phyloP scores from a whole-genome alignment of 2,888 invertebrate species.

The Drosophila antonietae region DNA sequence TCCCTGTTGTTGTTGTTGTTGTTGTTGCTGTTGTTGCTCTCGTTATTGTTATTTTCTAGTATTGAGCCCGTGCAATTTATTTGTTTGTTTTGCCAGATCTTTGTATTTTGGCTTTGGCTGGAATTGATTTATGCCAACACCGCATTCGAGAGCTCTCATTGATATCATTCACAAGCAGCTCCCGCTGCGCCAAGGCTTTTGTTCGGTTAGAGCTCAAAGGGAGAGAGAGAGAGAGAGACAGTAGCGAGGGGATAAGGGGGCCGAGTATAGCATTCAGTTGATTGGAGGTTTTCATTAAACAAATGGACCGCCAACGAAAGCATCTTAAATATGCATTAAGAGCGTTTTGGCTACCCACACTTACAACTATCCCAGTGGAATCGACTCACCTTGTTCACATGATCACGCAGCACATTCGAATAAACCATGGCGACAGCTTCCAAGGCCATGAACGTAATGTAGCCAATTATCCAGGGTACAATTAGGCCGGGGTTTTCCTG shows the following conservation, averaged over 20 bases:
- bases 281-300: constrained; percentile 57
- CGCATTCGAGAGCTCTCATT: constrained; percentile 46
- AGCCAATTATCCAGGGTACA: constrained; percentile 92
- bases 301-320: constrained; percentile 52
- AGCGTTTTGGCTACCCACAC: constrained; percentile 37
- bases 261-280: neutral
- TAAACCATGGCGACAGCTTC: constrained; percentile 93
- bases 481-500: constrained; percentile 91
- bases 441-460: constrained; percentile 92
- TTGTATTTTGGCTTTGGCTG: constrained; percentile 44
- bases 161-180: constrained; percentile 43
- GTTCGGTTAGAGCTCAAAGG: constrained; percentile 10
- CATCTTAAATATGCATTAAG: constrained; percentile 65
- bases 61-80: constrained; percentile 66
- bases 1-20: constrained; percentile 29
- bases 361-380: constrained; percentile 15
- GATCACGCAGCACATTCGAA: constrained; percentile 92
- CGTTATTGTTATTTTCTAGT: constrained; percentile 45
- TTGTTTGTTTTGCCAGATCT: constrained; percentile 65
- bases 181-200: constrained; percentile 39
- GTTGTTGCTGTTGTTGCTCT: constrained; percentile 27
- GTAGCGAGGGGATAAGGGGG: neutral
- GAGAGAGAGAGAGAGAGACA: too few species aligned
- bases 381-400: constrained; percentile 90
- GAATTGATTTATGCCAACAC: constrained; percentile 69